A percentile compares a stretch with the other conserved stretches of the same genome.
phyloP scores from a whole-genome alignment of 2,888 invertebrate species.

The Polylopha cassiicola region DNA sequence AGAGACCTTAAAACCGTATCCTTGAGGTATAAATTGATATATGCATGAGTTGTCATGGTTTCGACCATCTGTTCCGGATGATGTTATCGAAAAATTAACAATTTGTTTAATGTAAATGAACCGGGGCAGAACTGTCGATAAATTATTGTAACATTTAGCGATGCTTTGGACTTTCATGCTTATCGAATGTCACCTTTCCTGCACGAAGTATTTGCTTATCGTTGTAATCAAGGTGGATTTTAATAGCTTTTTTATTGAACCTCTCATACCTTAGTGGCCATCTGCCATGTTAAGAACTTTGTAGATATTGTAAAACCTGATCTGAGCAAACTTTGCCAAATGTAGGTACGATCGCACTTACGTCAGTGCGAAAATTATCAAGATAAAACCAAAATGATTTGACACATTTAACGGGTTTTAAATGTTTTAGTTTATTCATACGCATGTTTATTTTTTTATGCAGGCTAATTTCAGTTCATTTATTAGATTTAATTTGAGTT shows the following conservation, averaged over 20 bases:
- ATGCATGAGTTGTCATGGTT: conserved; percentile 29
- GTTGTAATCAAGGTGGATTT: conserved; percentile 54
- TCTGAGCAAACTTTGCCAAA: conserved; percentile 12
- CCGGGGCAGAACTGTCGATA: conserved; percentile 67
- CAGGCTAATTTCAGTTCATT: too few species aligned
- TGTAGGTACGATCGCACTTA: conserved; percentile 9
- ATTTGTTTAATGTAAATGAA: conserved; percentile 77
- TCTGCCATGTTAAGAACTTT: conserved; percentile 35
- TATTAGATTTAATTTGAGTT: too few species aligned
- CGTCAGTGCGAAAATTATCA: conserved; percentile 14
- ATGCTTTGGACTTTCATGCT: conserved; percentile 61
- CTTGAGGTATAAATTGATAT: conserved; percentile 30
- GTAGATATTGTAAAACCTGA: conserved; percentile 11
- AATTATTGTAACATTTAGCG: conserved; percentile 68
- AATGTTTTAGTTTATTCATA: conserved; percentile 8
- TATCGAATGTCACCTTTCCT: conserved; percentile 73
- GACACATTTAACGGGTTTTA: conserved; percentile 17
- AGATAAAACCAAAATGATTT: conserved; percentile 8
- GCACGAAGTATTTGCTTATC: conserved; percentile 60
- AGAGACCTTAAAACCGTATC: conserved; percentile 18
- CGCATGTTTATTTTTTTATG: too few species aligned
- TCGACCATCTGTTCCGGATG: conserved; percentile 71
- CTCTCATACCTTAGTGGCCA: conserved; percentile 41
- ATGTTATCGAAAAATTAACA: conserved; percentile 77
- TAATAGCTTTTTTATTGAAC: conserved; percentile 51